Conservation (phyloP, 1,140 invertebrate species). For the Procambarus virginalis region DNA sequence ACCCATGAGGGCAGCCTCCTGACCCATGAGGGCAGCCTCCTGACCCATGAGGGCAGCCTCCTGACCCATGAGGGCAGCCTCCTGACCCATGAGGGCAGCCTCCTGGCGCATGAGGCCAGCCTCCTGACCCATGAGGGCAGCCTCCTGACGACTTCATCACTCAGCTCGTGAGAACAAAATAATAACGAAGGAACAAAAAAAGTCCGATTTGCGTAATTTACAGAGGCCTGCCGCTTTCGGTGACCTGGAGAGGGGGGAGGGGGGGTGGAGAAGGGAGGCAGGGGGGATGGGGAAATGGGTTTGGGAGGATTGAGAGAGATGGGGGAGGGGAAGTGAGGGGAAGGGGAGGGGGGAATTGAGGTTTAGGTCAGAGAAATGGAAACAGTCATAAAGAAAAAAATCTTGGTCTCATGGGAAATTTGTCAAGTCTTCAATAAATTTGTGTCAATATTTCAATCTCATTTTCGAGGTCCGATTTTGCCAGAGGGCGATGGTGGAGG, state of each 20-base stretch:
- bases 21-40: too few relatives aligned
- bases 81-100: too few relatives aligned
- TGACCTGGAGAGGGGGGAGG: not conserved
- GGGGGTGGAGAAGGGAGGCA: not conserved
- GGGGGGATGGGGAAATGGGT: not conserved
- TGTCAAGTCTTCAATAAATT: constrained; percentile 5
- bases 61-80: too few relatives aligned
- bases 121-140: too few relatives aligned
- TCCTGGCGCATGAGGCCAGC: too few relatives aligned
- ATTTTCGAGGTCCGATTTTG: not conserved
- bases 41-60: too few relatives aligned
- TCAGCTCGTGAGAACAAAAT: not conserved
- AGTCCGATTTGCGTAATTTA: not conserved
- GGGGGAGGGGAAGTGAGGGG: not conserved
- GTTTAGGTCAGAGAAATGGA: not conserved
- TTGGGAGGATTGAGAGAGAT: constrained; percentile 5
- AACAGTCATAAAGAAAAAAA: not conserved
- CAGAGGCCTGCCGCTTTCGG: too few relatives aligned
- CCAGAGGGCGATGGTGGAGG: constrained; percentile 19
- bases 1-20: too few relatives aligned
- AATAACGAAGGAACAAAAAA: not conserved
- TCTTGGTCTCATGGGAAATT: constrained; percentile 19
- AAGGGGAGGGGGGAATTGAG: not conserved
- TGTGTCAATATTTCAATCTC: constrained; percentile 28
- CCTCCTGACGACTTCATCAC: too few relatives aligned